Base-by-base conservation (phyloP, 1,140 invertebrate species). In the Bombus impatiens region DNA sequence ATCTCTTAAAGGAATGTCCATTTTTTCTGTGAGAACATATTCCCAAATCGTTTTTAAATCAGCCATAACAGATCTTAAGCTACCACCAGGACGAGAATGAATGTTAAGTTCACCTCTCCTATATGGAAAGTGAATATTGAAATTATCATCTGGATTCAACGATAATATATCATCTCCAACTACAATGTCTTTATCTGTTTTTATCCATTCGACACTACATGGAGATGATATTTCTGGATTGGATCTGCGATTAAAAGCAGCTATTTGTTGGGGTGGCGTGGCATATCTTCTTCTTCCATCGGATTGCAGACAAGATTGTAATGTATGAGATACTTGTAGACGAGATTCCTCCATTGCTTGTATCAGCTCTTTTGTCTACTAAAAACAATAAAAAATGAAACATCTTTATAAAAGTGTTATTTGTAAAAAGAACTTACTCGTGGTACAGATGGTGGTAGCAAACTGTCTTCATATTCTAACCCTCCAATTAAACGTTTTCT, bases 31-130 rank as follows among this genome's bases (percentile, higher is more conserved):
- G 77, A 99, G 96, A 5, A 97, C 97, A 90, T 97, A 96, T 62
- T 96, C 96, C 98, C 98, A 99, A 86, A 99, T 99, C 1, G 96
- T 96, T 94, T 98, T 97, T 65, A 99, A 92, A 94, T 99, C 98
- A 82, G 97, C 97, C 77, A 99, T 93, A 1, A 99, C 97, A 13
- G 98, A 96, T 59, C 97, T 97, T 68, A 99, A 94, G 2, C 98
- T 98, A 12, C 98, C 98, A 9, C 98, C 98, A 57, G 98, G 96
- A 68, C 97, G 97, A 44, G 94, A 92, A 94, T 99, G 98, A 13
- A 99, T 91, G 95, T 99, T 98, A 22, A 99, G 96, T 89, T 98
- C 97, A 5, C 98, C 98, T 90, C 98, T 95, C 92, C 96, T 96
- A 86, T 98, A 98, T 22, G 98, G 98, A 95, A 99, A 99, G 93